A percentile compares a stretch with the other conserved stretches of the same genome.
Conservation (phyloP, 2,888 invertebrate species). For the Chironomus riparius region DNA sequence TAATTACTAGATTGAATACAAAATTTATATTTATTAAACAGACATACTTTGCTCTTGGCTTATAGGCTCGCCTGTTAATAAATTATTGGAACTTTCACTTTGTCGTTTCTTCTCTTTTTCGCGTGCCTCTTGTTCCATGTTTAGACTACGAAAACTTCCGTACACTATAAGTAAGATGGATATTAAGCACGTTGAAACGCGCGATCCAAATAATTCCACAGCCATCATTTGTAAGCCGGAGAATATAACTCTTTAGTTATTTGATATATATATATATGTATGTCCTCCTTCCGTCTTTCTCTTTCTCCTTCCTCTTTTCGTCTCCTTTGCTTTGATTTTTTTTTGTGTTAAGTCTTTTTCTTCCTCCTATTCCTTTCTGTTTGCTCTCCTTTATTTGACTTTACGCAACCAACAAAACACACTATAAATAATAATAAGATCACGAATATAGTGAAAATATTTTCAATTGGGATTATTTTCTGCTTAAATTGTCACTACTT, state of each 20-base stretch:
- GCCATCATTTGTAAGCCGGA: slow-evolving; percentile 2
- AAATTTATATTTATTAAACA: neutral
- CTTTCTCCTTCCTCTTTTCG: neutral
- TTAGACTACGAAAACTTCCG: slow-evolving; percentile 92
- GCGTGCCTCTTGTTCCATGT: slow-evolving; percentile 91
- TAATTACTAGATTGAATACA: neutral
- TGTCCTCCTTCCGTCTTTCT: neutral
- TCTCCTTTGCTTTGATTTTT: neutral
- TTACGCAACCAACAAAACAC: too few species aligned
- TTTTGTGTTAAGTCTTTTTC: too few species aligned
- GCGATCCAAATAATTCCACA: slow-evolving; percentile 45
- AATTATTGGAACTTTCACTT: slow-evolving; percentile 49
- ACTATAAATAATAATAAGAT: too few species aligned
- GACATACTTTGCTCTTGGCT: slow-evolving; percentile 43
- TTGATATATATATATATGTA: neutral
- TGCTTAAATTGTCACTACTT: too few species aligned
- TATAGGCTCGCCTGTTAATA: slow-evolving; percentile 41
- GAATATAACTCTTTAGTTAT: neutral
- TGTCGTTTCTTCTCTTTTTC: slow-evolving; percentile 65
- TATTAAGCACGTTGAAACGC: slow-evolving; percentile 93
- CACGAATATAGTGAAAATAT: too few species aligned
- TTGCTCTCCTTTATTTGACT: too few species aligned
- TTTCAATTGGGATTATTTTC: too few species aligned
- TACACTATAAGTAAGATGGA: slow-evolving; percentile 96
- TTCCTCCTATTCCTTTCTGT: too few species aligned